Base-by-base conservation (phyloP, 2,888 invertebrate species). In the Syritta pipiens region DNA sequence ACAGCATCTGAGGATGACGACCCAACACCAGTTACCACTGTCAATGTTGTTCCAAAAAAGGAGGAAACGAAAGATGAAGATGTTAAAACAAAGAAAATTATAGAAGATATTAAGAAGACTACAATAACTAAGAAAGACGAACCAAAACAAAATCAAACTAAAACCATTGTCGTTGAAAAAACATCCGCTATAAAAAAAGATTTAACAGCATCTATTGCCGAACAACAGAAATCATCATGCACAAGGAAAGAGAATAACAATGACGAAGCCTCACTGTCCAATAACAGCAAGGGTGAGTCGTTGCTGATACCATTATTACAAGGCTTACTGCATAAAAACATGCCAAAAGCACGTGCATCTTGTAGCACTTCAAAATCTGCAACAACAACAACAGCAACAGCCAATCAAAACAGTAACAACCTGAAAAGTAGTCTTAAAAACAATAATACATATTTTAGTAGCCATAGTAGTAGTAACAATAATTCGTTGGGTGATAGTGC, bases 291-390 rank as follows among this genome's bases (percentile, higher is more conserved):
- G 90, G 94, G 94, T 94, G 94, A 94, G 94, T 94, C 93, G 85
- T 92, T 93, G 86, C 91, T 93, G 83, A 91, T 93, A 84, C 92
- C 93, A 85, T 90, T 93, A 87, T 91, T 93, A 87, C 92, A 93
- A 90, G 92, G 92, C 75, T 90, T 92, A 86, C 90, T 93, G 86
- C 91, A 91, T 75, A 85, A 85, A 74, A 85, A 85, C 81, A 84
- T 83, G 83, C 83, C 83, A 63, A 83, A 82, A 82, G 82, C 72
- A 74, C 81, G 62, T 55, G 60, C 53, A 55, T 60, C 71, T 59
- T 71, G 63, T 65, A 57, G 59, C 72, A 48, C 68, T 62, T 57
- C 74, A 53, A 79, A 62, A 68, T 68, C 28, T 57, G 44, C 79
- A 79, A 48, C 81, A 65, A 55, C 72, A 82, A 53, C 65, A 81